Evolutionary conservation across 2,113 vertebrate genomes (phyloP).

Genomic region (Podocnemis expansa): DNA sequence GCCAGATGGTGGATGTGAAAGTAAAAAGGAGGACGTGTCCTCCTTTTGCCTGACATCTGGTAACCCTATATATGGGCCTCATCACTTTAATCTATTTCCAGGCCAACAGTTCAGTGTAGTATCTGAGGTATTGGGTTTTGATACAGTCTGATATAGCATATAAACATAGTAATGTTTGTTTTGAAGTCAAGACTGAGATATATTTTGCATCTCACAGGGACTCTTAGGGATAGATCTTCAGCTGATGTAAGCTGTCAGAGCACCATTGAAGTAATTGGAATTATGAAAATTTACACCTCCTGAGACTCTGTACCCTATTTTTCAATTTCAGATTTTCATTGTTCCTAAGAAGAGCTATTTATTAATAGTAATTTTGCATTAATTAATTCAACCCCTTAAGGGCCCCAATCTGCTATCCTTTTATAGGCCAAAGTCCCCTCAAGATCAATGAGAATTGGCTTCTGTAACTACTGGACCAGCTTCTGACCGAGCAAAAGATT

Average conservation of each 20-base stretch:
- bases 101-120: not conserved
- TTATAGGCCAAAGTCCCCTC: constrained; percentile 21
- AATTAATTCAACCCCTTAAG: not conserved
- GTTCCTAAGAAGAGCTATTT: not conserved
- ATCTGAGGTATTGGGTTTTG: not conserved
- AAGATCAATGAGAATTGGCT: not conserved
- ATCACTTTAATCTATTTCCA: not conserved
- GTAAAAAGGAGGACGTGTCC: too few species aligned
- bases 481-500: constrained; percentile 14
- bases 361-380: not conserved
- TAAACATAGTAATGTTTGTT: not conserved
- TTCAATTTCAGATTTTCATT: not conserved
- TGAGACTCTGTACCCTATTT: accelerated
- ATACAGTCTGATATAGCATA: not conserved
- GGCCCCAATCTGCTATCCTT: not conserved
- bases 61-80: not conserved
- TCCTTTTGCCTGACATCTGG: too few species aligned
- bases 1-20: too few species aligned
- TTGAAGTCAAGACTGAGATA: not conserved
- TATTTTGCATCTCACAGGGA: not conserved
- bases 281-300: not conserved
- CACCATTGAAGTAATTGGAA: not conserved
- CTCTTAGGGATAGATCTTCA: not conserved
- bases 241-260: not conserved
- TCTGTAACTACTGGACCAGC: constrained; percentile 25